Base-by-base conservation (phyloP, 2,797 vertebrate species). In the Rallus crepitans region DNA sequence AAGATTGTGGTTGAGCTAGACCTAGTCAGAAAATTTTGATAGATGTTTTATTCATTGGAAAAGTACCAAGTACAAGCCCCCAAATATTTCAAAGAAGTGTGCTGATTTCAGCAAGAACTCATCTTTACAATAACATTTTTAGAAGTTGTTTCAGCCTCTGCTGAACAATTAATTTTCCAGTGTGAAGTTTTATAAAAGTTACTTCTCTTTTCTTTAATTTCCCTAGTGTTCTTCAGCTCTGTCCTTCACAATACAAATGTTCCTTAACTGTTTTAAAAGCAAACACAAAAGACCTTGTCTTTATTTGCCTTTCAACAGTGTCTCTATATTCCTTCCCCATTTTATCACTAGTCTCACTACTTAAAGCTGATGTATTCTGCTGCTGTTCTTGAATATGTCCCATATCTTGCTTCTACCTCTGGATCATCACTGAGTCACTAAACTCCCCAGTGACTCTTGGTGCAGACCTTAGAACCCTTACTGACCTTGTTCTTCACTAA, bases 281-380 rank as follows among this genome's bases (percentile, higher is more conserved):
- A 60, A 83, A 53, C 15, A 70, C 9, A 10, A 9, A 75, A 39
- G 10, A 30, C 6, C 3, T 45, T 1, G 0, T 17, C 59, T 91
- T 78, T 19, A 71, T 2, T 33, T 0, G 0, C 2, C 8, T 61
- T 64, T 60, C 40, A 64, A 56, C 27, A 47, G 27, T 1, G 1
- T 25, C n/a, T 57, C 2, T 35, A 17, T 16, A 64, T 6, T 11
- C 23, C 11, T 72, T 68, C 48, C 78, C 53, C 3, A 2, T 50
- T 91, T 75, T 25, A n/a, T 13, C 57, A 33, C 20, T 64, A 56
- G 2, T 71, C 20, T 60, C n/a, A 25, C 16, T 13, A 59, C 15
- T 16, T 59, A 63, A 63, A 82, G 11, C 17, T 52, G 21, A 9
- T 37, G 10, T 28, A 93, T 81, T 3, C 7, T 78, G 12, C 20